A percentile compares a stretch with the other conserved stretches of the same genome.
Evolutionary conservation across 2,113 vertebrate species (phyloP).

Genomic region (Cariama cristata): DNA sequence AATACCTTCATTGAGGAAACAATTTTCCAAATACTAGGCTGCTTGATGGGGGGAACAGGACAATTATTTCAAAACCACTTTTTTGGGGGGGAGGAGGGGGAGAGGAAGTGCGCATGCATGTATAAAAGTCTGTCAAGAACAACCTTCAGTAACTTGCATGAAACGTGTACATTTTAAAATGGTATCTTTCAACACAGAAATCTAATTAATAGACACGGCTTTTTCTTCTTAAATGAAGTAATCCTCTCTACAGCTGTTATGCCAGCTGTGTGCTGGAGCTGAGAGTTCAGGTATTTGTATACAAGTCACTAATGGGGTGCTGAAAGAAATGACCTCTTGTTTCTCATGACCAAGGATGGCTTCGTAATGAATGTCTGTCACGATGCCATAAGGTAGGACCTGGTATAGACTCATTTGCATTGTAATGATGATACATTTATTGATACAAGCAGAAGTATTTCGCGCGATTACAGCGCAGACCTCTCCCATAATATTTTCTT

Average conservation of each 20-base stretch:
- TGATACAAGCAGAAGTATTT: slow-evolving; percentile 44
- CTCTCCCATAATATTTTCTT: slow-evolving; percentile 52
- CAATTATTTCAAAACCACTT: background rate
- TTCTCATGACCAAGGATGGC: background rate
- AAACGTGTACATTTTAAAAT: background rate
- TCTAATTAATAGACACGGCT: background rate
- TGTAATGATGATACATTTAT: background rate
- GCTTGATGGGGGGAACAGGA: background rate
- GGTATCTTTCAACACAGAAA: background rate
- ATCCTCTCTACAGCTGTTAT: background rate
- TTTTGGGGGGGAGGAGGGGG: rapidly evolving
- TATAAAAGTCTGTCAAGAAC: background rate
- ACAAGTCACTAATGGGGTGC: background rate
- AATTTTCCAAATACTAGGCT: background rate
- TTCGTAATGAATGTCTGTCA: background rate
- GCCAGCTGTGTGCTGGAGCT: background rate
- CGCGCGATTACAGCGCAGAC: background rate
- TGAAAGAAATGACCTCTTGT: background rate
- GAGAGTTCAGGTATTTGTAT: background rate
- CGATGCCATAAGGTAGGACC: background rate
- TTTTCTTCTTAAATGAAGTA: background rate
- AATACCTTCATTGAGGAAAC: background rate
- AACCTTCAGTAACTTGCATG: background rate
- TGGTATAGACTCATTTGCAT: background rate
- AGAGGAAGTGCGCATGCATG: too few species aligned